Conservation (phyloP, 2,113 vertebrate genomes). For the Gambusia affinis region DNA sequence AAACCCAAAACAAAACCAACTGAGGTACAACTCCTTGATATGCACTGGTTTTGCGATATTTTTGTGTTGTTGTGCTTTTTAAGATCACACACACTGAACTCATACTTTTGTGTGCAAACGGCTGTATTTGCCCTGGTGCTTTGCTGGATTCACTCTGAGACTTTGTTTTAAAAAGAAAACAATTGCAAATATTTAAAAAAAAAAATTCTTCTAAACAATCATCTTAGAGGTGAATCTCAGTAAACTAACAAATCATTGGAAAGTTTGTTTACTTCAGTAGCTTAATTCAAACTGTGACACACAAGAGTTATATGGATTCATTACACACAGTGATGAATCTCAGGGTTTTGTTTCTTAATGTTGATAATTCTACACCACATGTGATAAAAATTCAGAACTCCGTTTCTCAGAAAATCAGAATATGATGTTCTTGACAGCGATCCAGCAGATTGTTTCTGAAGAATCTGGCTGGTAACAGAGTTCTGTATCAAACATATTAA, state of each 20-base stretch:
- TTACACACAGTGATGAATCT: background rate
- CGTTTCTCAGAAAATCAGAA: too few species aligned
- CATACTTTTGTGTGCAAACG: background rate
- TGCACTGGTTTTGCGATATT: slow-evolving; percentile 13
- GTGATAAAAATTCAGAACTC: too few species aligned
- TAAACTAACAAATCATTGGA: background rate
- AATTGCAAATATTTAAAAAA: too few species aligned
- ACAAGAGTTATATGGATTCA: background rate
- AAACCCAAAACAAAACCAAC: background rate
- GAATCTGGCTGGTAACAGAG: background rate
- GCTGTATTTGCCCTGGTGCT: background rate
- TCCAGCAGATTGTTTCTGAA: background rate
- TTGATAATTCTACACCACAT: too few species aligned
- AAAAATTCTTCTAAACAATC: too few species aligned
- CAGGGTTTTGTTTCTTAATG: too few species aligned
- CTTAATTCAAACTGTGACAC: background rate
- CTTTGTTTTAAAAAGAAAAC: background rate
- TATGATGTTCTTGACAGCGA: too few species aligned
- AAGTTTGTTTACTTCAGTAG: background rate
- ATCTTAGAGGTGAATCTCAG: background rate
- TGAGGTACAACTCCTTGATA: slow-evolving; percentile 10
- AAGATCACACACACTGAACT: slow-evolving; percentile 1
- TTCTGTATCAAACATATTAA: background rate
- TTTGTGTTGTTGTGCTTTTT: slow-evolving; percentile 52
- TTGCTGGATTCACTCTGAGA: background rate